Evolutionary conservation across 1,140 invertebrate species (phyloP), one percentile per base, ranked within the genome.

Genomic region (Listronotus oregonensis): DNA sequence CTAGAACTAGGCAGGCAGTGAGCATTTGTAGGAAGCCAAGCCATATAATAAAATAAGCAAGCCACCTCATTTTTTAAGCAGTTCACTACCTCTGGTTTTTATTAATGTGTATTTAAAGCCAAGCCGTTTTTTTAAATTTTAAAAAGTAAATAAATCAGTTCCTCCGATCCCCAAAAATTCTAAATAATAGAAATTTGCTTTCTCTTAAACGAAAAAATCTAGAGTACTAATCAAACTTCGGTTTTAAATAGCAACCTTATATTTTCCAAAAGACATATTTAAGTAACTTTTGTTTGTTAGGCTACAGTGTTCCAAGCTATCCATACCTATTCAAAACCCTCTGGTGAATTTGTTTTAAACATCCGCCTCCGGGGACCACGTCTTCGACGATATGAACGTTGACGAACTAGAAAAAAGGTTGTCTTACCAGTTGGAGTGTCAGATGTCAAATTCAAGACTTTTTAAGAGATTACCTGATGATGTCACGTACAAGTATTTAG

Each of bases 241-340:
- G 4, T 49, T 7, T 49, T 5, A 5, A 31, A 37, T 34, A 40
- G 14, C 10, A 15, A 10, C 2, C 10, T 40, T 40, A 40, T 10
- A 10, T 12, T 31, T 21, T 54, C 15, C 9, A 4, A 21, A 54
- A 46, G 7, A 10, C 7, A n/a, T 14, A 47, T 47, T 9, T 47
- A 1, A 9, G 4, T 17, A 14, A 6, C 1, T 10, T 47, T 21
- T 55, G 4, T 15, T 12, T 65, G 54, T 61, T 67, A 47, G 97
- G 98, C 0, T 99, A 99, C 81, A 98, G 97, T 82, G 89, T 99
- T 1, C 97, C 98, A 1, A 95, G 94, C 66, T 97, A 96, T 76
- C 95, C 98, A 78, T 98, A 98, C 80, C 82, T 99, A 3, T 97
- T 86, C 75, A 89, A 91, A 67, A 67, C 37, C 55, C 1, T 86